Evolutionary conservation across 2,113 vertebrate genomes (phyloP), one percentile per base, ranked within the genome.

Genomic region (Motacilla alba): DNA sequence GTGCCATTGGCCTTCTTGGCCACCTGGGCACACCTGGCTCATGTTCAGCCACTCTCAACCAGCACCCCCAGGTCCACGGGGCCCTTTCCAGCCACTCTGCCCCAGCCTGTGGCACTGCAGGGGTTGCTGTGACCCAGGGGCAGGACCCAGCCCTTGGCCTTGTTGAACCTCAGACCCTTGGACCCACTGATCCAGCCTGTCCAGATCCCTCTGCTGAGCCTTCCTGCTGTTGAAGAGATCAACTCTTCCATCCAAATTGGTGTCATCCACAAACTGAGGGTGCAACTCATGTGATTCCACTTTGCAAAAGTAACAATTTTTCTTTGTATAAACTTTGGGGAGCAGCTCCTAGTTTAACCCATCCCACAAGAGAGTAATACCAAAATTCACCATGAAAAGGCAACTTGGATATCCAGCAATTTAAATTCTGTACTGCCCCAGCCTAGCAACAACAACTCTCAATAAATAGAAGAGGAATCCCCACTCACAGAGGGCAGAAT

Each of bases 11-110:
- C 68, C 33, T n/a, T 24, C 28, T 39, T 59, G 37, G 37, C 52
- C 60, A 37, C 67, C 76, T 80, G 85, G 58, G 35, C 76, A 74
- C 44, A 14, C 23, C 52, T 68, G 60, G 60, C 53, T 67, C 77
- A 1, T 17, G 52, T 39, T 59, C 46, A 52, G 23, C 3, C 53
- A 9, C 53, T 89, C 6, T 23, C 28, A 37, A 3, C 2, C 78
- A 75, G n/a, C 60, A n/a, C 23, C 46, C 37, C 8, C 37, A 52
- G 37, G 37, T 33, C 52, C 19, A 6, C 1, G 0, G 0, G 15
- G 33, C 23, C 46, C 33, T 59, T 74, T 24, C 10, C 77, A 59
- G 44, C 27, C 52, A 2, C 86, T 37, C 37, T 67, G 60, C 3
- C 86, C 60, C 68, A 74, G 44, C 8, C 85, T 74, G 60, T 2